A percentile compares a stretch with the other conserved stretches of the same genome.
These are phyloP conservation scores for Ooceraea biroi DNA, from an alignment of 1,140 invertebrate species.

Conservation along the genomic window DNA sequence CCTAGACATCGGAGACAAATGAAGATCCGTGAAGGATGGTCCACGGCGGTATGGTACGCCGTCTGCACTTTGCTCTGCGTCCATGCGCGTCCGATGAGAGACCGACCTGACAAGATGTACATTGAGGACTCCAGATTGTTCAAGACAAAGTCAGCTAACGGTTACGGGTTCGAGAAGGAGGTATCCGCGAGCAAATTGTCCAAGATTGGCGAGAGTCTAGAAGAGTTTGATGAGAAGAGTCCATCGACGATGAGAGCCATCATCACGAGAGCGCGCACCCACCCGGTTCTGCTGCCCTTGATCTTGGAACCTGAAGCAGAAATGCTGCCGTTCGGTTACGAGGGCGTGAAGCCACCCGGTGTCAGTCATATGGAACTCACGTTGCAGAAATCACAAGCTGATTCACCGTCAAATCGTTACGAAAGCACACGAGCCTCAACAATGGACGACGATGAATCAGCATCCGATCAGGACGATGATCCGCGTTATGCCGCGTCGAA, in stretches of 20 bases:
- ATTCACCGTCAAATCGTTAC: conserved; percentile 3
- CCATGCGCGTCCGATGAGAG: neutral
- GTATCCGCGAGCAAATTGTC: neutral
- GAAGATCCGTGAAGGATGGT: conserved; percentile 35
- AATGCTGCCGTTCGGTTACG: conserved; percentile 81
- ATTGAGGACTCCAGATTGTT: neutral
- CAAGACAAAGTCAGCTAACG: neutral
- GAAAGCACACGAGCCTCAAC: conserved; percentile 10
- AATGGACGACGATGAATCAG: conserved; percentile 18
- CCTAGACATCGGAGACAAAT: neutral
- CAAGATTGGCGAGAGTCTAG: neutral
- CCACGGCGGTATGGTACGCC: neutral
- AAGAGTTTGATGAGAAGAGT: neutral
- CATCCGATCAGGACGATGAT: conserved; percentile 4
- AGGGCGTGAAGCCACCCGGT: conserved; percentile 79
- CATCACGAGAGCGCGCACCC: neutral
- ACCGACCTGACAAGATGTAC: neutral
- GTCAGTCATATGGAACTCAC: conserved; percentile 83
- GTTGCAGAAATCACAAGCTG: conserved; percentile 51
- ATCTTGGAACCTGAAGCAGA: conserved; percentile 81
- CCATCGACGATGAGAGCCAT: conserved; percentile 40
- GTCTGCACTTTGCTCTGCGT: conserved; percentile 33
- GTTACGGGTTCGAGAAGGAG: neutral
- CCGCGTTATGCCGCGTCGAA: neutral
- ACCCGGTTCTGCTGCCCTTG: conserved; percentile 20